A percentile compares a stretch with the other conserved stretches of the same genome.
These are phyloP conservation scores for Neosilurus hyrtlii DNA, from an alignment of 2,797 vertebrate genomes.

Conservation along the genomic window DNA sequence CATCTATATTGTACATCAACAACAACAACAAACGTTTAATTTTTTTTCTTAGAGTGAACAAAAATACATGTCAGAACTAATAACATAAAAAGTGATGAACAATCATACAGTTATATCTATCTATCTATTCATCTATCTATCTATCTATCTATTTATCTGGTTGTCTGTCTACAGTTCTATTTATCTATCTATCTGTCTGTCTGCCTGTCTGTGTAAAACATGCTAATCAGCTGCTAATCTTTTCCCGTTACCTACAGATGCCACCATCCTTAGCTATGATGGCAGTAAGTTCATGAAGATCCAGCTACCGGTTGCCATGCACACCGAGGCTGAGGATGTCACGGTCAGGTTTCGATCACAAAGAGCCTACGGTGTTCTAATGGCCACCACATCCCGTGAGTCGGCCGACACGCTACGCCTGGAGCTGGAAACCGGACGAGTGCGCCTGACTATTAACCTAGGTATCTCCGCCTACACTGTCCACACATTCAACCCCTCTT, in stretches of 20 bases:
- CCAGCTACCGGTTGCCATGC: constrained; percentile 94
- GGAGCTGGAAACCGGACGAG: constrained; percentile 90
- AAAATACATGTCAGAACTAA: background rate
- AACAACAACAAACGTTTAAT: background rate
- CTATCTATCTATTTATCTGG: too few relatives aligned
- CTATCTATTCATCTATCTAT: too few relatives aligned
- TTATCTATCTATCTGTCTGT: too few relatives aligned
- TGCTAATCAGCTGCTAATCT: background rate
- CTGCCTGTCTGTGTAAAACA: background rate
- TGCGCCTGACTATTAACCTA: constrained; percentile 97
- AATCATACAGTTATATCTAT: too few relatives aligned
- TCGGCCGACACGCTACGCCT: constrained; percentile 92
- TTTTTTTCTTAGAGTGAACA: background rate
- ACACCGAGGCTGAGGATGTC: constrained; percentile 95
- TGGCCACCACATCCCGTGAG: constrained; percentile 94
- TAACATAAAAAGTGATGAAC: background rate
- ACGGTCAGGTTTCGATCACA: constrained; percentile 94
- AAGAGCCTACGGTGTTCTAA: constrained; percentile 91
- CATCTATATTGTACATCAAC: background rate
- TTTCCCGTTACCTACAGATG: constrained; percentile 72
- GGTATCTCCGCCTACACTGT: constrained; percentile 76
- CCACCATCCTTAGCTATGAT: constrained; percentile 93
- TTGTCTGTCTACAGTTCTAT: too few relatives aligned
- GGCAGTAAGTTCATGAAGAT: constrained; percentile 99
- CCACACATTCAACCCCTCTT: background rate